phyloP scores from a whole-genome alignment of 2,888 invertebrate genomes.

The Apomyelois bistriatella region DNA sequence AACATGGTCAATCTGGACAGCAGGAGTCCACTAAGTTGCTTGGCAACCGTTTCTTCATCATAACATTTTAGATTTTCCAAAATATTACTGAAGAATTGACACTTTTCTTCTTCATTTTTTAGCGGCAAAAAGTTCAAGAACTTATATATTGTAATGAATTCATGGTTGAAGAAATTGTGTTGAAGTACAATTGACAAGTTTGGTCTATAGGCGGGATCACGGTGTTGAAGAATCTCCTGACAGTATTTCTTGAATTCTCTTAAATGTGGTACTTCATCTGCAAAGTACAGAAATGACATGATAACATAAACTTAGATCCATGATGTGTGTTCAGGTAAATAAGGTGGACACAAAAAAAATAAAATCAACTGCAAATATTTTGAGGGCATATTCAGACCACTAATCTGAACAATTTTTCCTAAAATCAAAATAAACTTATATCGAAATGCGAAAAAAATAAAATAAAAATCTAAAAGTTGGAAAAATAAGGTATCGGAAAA shows the following conservation, averaged over 20 bases:
- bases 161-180: conserved; percentile 91
- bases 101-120: conserved; percentile 87
- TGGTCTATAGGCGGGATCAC: conserved; percentile 83
- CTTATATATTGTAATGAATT: conserved; percentile 90
- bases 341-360: no score
- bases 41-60: conserved; percentile 90
- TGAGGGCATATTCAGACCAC: no score
- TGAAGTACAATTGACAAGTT: conserved; percentile 82
- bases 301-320: not conserved
- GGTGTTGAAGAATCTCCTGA: conserved; percentile 83
- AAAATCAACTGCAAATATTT: no score
- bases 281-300: not conserved
- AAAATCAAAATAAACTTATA: no score
- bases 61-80: conserved; percentile 84
- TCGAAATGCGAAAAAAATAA: no score
- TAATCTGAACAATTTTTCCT: no score
- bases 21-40: conserved; percentile 87
- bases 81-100: conserved; percentile 87
- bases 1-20: conserved; percentile 92
- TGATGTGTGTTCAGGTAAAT: no score
- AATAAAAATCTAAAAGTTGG: no score
- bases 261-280: conserved; percentile 85
- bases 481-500: no score
- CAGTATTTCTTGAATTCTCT: conserved; percentile 86
- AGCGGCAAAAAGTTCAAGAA: conserved; percentile 91